Evolutionary conservation across 2,797 vertebrate species (phyloP), one percentile per base, ranked within the genome.

Genomic region (Dendrocincla fuliginosa): DNA sequence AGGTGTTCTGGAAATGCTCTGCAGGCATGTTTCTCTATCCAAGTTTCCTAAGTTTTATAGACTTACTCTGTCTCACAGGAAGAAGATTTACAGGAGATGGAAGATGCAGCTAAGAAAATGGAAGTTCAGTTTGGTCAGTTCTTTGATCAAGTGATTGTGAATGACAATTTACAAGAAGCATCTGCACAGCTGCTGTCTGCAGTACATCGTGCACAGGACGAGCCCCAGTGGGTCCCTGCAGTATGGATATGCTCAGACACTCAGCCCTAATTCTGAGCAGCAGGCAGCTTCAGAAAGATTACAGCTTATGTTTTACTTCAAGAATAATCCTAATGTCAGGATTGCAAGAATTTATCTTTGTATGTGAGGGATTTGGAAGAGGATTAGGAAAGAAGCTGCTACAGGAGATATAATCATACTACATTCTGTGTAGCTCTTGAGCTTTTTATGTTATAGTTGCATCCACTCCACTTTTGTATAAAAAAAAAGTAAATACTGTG

Each of bases 81-180:
- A 56, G 99, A 99, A 97, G 99, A 99, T 82, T 98, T 99, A 91
- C 98, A 99, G 96, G 99, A 99, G 91, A 99, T 99, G 94, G 98
- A 99, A 86, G 99, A 99, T 27, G 97, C 98, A 0, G 98, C 98
- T 30, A 98, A 97, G 42, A 99, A 98, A 97, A 98, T 99, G 57
- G 99, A 99, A 97, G 96, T 96, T 57, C 98, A 99, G 82, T 99
- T 98, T 97, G 97, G 97, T 47, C 99, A 99, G 90, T 99, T 99
- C 96, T 99, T 99, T 75, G 99, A 99, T 95, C 98, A 98, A 0
- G 98, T 99, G 95, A 98, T 99, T 46, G 96, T 99, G 84, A 99
- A 99, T 49, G 98, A 99, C 24, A 98, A 98, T 69, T 97, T 99
- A 91, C 98, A 98, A 96, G 98, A 98, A 35, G 98, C 99, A 14